Conservation (phyloP, 1,140 invertebrate species). For the Drosophila pruinosa region DNA sequence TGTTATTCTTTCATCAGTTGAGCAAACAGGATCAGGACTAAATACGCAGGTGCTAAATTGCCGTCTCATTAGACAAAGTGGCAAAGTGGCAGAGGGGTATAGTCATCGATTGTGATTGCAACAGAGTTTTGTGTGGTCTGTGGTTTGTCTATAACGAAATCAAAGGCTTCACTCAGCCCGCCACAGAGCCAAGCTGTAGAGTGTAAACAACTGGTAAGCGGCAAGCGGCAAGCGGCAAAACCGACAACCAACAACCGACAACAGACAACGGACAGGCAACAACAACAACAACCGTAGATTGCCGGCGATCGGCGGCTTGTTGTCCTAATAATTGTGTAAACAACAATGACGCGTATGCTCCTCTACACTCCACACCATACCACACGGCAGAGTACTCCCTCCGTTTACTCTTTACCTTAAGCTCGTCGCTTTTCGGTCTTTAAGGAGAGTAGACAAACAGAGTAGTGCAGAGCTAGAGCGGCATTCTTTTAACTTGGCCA, state of each 20-base stretch:
- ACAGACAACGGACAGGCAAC: neutral
- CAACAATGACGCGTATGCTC: constrained; percentile 79
- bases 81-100: neutral
- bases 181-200: constrained; percentile 16
- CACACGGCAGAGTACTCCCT: neutral
- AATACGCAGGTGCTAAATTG: constrained; percentile 70
- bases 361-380: constrained; percentile 43
- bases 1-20: constrained; percentile 68
- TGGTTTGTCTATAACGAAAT: constrained; percentile 22
- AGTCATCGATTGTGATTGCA: neutral
- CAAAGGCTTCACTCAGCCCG: constrained; percentile 24
- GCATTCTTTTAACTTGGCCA: constrained; percentile 53
- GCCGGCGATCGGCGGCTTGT: constrained; percentile 75
- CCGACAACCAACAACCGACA: constrained; percentile 11
- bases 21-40: constrained; percentile 39
- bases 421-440: constrained; percentile 13
- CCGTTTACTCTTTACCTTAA: neutral
- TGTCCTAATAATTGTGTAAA: constrained; percentile 82
- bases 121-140: constrained; percentile 22
- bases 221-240: constrained; percentile 23
- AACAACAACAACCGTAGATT: constrained; percentile 28
- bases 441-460: constrained; percentile 45
- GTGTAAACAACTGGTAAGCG: constrained; percentile 36
- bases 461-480: constrained; percentile 23
- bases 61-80: constrained; percentile 54